Evolutionary conservation across 2,797 vertebrate genomes (phyloP), one percentile per base, ranked within the genome.

Genomic region (Siniperca undulata): DNA sequence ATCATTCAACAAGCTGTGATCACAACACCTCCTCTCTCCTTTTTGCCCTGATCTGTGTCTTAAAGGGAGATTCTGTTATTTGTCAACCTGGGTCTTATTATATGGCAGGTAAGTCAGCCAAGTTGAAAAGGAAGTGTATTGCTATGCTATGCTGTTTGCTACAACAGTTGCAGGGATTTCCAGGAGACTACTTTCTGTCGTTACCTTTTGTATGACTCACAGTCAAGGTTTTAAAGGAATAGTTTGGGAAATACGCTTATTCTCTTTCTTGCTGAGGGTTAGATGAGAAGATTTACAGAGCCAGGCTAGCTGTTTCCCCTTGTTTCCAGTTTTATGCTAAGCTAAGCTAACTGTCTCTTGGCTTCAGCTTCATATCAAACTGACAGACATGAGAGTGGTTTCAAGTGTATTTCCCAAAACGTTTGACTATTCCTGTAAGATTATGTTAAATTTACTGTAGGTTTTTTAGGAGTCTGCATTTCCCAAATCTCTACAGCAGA

Each of bases 101-200:
- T 38, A 34, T 34, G 7, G 38, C 22, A 58, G 3, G 70, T 46
- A 60, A 5, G 24, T 34, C 30, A 68, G 73, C 27, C 64, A 82
- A 46, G 8, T 50, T 55, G 44, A 85, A 59, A 58, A 70, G 38
- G 20, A 59, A 36, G 0, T 27, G 30, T 52, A 56, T 52, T 0
- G 1, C 19, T 36, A 22, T 24, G 44, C 30, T 53, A 44, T 27
- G 20, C 10, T 61, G 27, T 55, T 82, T 16, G 20, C 34, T 74
- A 40, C 27, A 73, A 55, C 42, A 74, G 36, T 27, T 27, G 40
- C 62, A 58, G 36, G 53, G 72, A 75, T 78, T 59, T 81, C 27
- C 40, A 73, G 50, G 40, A 24, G 36, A 58, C 36, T 48, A 40
- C 27, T 71, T 61, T n/a, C 24, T 59, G 38, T 60, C 17, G 20